A percentile compares a stretch with the other conserved stretches of the same genome.
Conservation (phyloP, 2,113 vertebrate genomes). For the Pterocles gutturalis region DNA sequence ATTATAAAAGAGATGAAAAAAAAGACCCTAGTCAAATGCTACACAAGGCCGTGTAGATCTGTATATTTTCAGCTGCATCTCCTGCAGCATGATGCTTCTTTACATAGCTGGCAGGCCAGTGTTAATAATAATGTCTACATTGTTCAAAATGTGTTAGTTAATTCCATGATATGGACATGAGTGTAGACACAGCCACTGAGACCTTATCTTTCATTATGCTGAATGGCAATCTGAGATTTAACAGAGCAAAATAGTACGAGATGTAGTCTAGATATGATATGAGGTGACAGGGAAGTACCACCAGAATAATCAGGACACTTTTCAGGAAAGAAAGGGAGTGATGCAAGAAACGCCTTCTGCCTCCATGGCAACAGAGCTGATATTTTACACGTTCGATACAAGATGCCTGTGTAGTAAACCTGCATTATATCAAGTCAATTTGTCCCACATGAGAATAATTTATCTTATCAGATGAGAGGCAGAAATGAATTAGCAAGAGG, state of each 20-base stretch:
- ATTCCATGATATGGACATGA: not conserved
- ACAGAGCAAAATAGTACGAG: not conserved
- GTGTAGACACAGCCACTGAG: not conserved
- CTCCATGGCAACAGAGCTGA: not conserved
- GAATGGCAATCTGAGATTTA: not conserved
- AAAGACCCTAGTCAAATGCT: not conserved
- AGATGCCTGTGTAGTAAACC: not conserved
- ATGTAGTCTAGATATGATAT: not conserved
- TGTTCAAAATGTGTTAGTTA: not conserved
- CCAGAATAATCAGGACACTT: not conserved
- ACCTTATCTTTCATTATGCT: not conserved
- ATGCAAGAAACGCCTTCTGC: not conserved
- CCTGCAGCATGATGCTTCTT: not conserved
- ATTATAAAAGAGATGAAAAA: not conserved
- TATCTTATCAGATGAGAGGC: not conserved
- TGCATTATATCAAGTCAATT: not conserved
- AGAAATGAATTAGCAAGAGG: conserved; percentile 13
- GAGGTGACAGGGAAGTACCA: not conserved
- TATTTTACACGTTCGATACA: not conserved
- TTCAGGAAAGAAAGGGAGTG: not conserved
- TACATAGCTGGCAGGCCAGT: not conserved
- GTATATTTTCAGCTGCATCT: not conserved
- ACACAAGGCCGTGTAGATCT: not conserved
- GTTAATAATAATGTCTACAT: not conserved
- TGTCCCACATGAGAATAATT: conserved; percentile 2